These are phyloP conservation scores for Galleria mellonella DNA, from an alignment of 1,140 invertebrate genomes.

Conservation along the genomic window DNA sequence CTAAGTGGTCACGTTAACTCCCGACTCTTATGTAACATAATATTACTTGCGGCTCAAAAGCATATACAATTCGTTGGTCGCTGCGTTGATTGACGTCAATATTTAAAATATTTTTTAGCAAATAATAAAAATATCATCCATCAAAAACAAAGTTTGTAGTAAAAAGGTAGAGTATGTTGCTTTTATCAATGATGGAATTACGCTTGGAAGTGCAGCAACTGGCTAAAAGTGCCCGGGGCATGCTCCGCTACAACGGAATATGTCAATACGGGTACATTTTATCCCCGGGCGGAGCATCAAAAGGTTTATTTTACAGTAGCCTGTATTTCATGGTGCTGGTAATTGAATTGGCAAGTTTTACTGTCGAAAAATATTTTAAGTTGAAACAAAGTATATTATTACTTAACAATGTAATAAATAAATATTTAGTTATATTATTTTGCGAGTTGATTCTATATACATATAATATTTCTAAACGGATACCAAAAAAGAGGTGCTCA, in stretches of 20 bases:
- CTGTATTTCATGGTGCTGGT: slow-evolving; percentile 26
- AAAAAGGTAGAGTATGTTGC: slow-evolving; percentile 18
- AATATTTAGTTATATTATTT: no score
- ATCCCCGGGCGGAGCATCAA: slow-evolving; percentile 26
- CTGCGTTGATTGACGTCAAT: no score
- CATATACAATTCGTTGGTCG: no score
- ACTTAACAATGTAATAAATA: neutral
- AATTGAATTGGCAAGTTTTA: slow-evolving; percentile 39
- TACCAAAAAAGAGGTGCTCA: no score
- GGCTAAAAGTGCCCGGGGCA: slow-evolving; percentile 16
- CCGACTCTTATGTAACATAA: no score
- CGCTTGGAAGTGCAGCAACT: slow-evolving; percentile 18
- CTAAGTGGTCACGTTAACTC: no score
- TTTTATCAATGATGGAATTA: slow-evolving; percentile 19
- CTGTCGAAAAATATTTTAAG: slow-evolving; percentile 22
- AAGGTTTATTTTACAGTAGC: slow-evolving; percentile 37
- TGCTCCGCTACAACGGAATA: slow-evolving; percentile 1
- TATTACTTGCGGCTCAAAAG: no score
- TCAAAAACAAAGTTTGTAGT: slow-evolving; percentile 1
- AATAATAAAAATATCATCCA: slow-evolving; percentile 5
- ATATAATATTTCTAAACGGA: no score
- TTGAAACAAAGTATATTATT: slow-evolving; percentile 11
- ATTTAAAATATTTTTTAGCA: no score
- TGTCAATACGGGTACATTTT: slow-evolving; percentile 29
- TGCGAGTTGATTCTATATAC: no score